Percentiles rank a stretch among this genome's conserved stretches.
Evolutionary conservation across 2,113 vertebrate species (phyloP).

Genomic region (Notothenia coriiceps): DNA sequence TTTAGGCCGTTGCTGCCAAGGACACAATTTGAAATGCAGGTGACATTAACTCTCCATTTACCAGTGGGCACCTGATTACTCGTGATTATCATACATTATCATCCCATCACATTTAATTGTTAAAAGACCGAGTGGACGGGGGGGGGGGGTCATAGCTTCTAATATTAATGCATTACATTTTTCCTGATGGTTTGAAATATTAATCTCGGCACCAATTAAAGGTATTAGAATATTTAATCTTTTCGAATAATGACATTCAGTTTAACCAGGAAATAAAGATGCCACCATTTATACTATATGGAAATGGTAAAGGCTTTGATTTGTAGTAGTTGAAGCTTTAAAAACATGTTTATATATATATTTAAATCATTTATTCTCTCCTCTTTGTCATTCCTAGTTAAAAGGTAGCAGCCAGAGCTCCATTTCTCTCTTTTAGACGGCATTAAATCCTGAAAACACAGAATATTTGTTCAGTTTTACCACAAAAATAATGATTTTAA

Average conservation of each 20-base stretch:
- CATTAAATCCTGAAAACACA: no score
- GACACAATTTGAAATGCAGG: conserved; percentile 94
- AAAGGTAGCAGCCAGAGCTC: no score
- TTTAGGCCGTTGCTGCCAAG: conserved; percentile 86
- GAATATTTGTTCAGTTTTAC: no score
- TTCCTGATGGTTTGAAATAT: conserved; percentile 77
- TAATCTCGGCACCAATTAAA: conserved; percentile 75
- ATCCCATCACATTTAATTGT: conserved; percentile 95
- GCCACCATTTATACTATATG: neutral
- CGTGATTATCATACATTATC: conserved; percentile 98
- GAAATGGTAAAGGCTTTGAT: neutral
- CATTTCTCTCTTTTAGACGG: no score
- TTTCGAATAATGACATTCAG: conserved; percentile 44
- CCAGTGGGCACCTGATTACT: conserved; percentile 93
- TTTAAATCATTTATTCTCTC: no score
- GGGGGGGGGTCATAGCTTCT: conserved; percentile 83
- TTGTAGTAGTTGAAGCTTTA: neutral
- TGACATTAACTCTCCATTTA: conserved; percentile 92
- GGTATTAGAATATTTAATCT: conserved; percentile 62
- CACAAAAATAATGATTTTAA: no score
- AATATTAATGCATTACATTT: conserved; percentile 78
- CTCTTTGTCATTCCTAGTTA: no score
- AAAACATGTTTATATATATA: no score
- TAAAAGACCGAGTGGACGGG: conserved; percentile 81
- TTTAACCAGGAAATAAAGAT: conserved; percentile 32